Conservation (phyloP, 2,888 invertebrate genomes). For the Cenopis cana region DNA sequence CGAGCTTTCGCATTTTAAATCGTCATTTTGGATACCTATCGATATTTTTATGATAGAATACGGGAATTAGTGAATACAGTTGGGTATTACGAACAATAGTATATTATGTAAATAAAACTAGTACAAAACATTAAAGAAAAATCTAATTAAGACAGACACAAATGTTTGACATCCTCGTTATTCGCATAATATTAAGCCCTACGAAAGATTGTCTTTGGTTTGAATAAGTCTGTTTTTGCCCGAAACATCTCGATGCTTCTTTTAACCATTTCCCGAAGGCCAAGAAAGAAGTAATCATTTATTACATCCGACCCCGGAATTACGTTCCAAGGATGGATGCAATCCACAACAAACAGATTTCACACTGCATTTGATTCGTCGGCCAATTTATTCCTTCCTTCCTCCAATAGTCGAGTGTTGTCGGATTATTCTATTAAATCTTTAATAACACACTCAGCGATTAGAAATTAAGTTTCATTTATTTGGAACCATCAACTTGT, state of each 20-base stretch:
- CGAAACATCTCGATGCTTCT: neutral
- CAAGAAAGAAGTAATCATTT: neutral
- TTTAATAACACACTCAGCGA: slow-evolving; percentile 3
- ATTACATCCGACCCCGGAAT: slow-evolving; percentile 14
- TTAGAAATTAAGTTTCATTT: slow-evolving; percentile 12
- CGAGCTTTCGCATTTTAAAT: no score
- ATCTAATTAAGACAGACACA: no score
- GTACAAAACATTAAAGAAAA: no score
- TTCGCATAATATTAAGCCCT: no score
- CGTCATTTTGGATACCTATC: no score
- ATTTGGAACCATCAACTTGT: neutral
- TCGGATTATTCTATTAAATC: slow-evolving; percentile 16
- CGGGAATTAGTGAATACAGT: no score
- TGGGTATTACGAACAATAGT: no score
- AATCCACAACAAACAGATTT: slow-evolving; percentile 14
- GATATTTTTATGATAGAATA: no score
- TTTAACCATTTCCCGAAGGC: neutral
- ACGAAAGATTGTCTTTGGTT: neutral
- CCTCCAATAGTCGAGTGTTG: neutral
- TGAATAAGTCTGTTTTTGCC: neutral
- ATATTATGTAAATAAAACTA: no score
- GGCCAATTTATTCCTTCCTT: slow-evolving; percentile 28
- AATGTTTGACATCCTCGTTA: no score
- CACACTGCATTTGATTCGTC: slow-evolving; percentile 5
- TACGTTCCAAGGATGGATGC: neutral